Percentiles rank a stretch among this genome's conserved stretches.
phyloP scores from a whole-genome alignment of 2,113 vertebrate genomes.

The Eurypyga helias region DNA sequence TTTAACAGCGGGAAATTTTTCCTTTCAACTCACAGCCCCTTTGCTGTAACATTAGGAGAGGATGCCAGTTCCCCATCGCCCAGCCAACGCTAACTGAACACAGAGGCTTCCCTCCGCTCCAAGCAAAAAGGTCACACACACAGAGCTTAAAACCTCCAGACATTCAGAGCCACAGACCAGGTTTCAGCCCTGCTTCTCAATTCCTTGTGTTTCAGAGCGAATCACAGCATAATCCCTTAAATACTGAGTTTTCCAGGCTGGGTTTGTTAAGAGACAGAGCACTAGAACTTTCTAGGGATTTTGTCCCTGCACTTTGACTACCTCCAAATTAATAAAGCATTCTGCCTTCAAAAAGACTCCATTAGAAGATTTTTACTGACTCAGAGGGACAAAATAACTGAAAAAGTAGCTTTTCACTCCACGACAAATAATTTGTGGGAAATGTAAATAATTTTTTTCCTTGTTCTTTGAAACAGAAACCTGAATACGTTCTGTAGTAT shows the following conservation, averaged over 20 bases:
- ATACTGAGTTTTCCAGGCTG: slow-evolving; percentile 15
- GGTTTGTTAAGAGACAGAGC: neutral
- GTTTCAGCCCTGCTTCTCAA: neutral
- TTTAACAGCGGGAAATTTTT: neutral
- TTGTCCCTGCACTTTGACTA: neutral
- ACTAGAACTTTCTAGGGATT: slow-evolving; percentile 24
- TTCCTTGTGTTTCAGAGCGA: neutral
- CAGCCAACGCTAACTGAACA: neutral
- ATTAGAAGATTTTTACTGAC: neutral
- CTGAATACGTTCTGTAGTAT: neutral
- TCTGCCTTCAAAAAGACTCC: neutral
- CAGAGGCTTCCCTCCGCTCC: neutral
- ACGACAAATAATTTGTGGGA: neutral
- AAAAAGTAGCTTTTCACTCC: neutral
- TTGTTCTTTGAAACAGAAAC: neutral
- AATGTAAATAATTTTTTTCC: neutral
- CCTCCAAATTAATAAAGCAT: neutral
- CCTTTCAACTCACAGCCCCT: neutral
- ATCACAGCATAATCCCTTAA: slow-evolving; percentile 10
- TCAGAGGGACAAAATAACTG: neutral
- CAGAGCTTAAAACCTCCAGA: neutral
- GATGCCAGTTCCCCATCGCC: neutral
- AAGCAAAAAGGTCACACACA: neutral
- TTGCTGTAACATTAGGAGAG: neutral
- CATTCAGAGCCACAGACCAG: neutral